Base-by-base conservation (phyloP, 37 sponge, comb jelly and placozoan genomes). In the Cliona cf. orientalis region DNA sequence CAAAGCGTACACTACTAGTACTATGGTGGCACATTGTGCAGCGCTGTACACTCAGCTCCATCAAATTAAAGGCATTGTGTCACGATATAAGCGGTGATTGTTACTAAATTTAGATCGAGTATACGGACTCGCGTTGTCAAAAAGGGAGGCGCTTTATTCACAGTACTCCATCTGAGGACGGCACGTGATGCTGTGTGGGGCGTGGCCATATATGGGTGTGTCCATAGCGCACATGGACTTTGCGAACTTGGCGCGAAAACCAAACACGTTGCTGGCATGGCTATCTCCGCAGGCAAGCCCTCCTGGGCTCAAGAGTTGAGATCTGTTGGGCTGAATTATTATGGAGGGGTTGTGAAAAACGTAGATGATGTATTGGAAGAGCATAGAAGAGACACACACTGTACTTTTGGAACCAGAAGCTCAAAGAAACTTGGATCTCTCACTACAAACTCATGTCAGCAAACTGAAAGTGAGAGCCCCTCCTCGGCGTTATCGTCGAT, bases 121-220 rank as follows among this genome's bases (percentile, higher is more conserved):
- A n/a, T n/a, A n/a, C n/a, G n/a, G n/a, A n/a, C n/a, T n/a, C n/a
- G n/a, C n/a, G n/a, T n/a, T n/a, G n/a, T n/a, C n/a, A n/a, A n/a
- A n/a, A n/a, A n/a, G 53, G 53, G 53, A 49, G 14, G 53, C 53
- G 53, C 53, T 49, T 49, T 49, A 49, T 49, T 49, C 53, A 49
- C 53, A 49, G n/a, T n/a, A n/a, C n/a, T n/a, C 14, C 53, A 49
- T 49, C 53, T 49, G 53, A 14, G 53, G 53, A 49, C 53, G 53
- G 53, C 53, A 49, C 53, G 53, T 49, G 53, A 49, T 49, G 14
- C 14, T 49, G 9, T 14, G 14, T 9, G 53, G 53, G 53, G 53
- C 53, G 53, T 49, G 53, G 53, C 53, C 53, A 49, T 49, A 14
- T 14, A 49, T 49, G 53, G 14, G 14, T 19, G 14, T 49, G 53